Evolutionary conservation across 2,113 vertebrate species (phyloP).

Genomic region (Cepphus grylle): DNA sequence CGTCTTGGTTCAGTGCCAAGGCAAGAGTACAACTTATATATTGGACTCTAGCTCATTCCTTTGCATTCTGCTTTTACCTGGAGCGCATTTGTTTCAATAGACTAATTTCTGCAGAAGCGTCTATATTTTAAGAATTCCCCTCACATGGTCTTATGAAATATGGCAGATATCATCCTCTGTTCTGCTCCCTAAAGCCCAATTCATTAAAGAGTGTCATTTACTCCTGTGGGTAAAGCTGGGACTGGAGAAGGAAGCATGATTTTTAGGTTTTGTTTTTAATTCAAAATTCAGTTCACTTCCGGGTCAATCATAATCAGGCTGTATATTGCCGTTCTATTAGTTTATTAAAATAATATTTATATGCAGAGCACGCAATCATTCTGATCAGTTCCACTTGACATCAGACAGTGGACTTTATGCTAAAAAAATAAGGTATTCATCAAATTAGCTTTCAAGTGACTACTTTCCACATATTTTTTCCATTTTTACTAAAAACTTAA

Average conservation of each 20-base stretch:
- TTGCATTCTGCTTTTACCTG: neutral
- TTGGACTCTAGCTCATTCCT: neutral
- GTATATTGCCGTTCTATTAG: neutral
- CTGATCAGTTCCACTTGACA: neutral
- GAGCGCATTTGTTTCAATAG: neutral
- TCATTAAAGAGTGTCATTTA: neutral
- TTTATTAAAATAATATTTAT: neutral
- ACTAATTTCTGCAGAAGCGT: neutral
- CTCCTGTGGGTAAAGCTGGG: neutral
- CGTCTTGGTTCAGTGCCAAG: neutral
- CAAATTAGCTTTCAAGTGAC: neutral
- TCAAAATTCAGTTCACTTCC: neutral
- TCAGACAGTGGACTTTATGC: neutral
- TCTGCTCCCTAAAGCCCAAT: neutral
- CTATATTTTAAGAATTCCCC: neutral
- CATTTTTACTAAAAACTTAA: neutral
- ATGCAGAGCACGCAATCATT: neutral
- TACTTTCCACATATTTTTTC: neutral
- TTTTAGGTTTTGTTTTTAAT: neutral
- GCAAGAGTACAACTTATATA: neutral
- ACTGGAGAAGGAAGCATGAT: neutral
- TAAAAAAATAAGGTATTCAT: neutral
- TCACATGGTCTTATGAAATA: neutral
- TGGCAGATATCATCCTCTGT: neutral
- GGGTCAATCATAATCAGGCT: neutral